Base-by-base conservation (phyloP, 2,797 vertebrate species). In the Enteromius treurensis region DNA sequence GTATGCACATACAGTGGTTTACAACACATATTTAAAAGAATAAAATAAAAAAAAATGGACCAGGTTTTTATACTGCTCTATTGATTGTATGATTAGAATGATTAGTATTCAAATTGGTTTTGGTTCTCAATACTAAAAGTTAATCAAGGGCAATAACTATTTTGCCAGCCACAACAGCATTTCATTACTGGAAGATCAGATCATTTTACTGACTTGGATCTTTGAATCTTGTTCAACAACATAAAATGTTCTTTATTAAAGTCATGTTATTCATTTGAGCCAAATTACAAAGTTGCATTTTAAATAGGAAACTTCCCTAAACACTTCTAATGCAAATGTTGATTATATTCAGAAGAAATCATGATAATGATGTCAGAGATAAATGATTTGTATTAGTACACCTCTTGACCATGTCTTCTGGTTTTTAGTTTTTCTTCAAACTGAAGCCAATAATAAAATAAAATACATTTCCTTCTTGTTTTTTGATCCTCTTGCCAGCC, bases 201-300 rank as follows among this genome's bases (percentile, higher is more conserved):
- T 23, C 10, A 11, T 58, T 58, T 58, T 58, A 58, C 10, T 58
- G 55, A 23, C 21, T 58, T 58, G 55, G 19, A 58, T 58, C n/a
- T 58, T 58, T 58, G 10, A 58, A 58, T 58, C n/a, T n/a, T n/a
- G 9, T 60, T 14, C 4, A 26, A 60, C 11, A 26, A 60, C 13
- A 60, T 60, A 1, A 26, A 26, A 26, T 14, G 11, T 26, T 60
- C n/a, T 60, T 60, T 60, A 26, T 26, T 26, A 5, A 60, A 60
- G 23, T 26, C 51, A 78, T 3, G 21, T 17, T 68, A 68, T 75
- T 82, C 51, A 76, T 79, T 79, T 86, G 51, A 21, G 23, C 23
- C 26, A 32, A 10, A 37, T 77, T 86, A 77, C 13, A 60, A 60
- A 26, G 11, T 26, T 26, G 4, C 9, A 60, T 26, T 26, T 60